Conservation (phyloP, 2,113 vertebrate species). For the Mus spicilegus region DNA sequence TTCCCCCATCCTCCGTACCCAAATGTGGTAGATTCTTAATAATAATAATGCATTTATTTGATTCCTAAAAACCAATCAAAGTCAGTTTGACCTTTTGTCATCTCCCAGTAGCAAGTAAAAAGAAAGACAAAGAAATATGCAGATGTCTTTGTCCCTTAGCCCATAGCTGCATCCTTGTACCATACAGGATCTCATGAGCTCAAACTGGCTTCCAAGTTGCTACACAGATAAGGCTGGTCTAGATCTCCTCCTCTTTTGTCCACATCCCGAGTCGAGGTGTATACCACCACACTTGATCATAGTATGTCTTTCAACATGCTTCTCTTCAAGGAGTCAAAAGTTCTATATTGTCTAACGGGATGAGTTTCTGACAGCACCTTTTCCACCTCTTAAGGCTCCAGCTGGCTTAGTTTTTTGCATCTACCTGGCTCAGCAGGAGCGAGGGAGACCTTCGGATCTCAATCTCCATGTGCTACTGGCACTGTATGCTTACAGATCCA, state of each 20-base stretch:
- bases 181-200: not conserved
- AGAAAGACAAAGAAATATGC: constrained; percentile 21
- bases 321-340: constrained; percentile 30
- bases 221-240: not conserved
- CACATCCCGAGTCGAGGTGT: not conserved
- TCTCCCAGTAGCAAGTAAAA: constrained; percentile 9
- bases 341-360: not conserved
- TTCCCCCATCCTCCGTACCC: not conserved
- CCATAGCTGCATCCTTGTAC: not conserved
- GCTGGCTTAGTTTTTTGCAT: not conserved
- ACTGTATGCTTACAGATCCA: not conserved
- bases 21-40: not conserved
- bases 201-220: not conserved
- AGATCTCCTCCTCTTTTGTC: not conserved
- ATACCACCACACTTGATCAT: not conserved
- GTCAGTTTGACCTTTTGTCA: constrained; percentile 55
- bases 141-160: constrained; percentile 35
- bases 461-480: not conserved
- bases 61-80: constrained; percentile 56
- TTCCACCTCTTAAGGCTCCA: not conserved
- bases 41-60: constrained; percentile 41
- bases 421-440: not conserved
- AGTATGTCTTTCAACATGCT: constrained; percentile 48
- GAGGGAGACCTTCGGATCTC: not conserved
- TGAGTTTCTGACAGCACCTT: not conserved